A percentile compares a stretch with the other conserved stretches of the same genome.
These are phyloP conservation scores for Anodontia alba DNA, from an alignment of 2,888 invertebrate genomes.

Conservation along the genomic window DNA sequence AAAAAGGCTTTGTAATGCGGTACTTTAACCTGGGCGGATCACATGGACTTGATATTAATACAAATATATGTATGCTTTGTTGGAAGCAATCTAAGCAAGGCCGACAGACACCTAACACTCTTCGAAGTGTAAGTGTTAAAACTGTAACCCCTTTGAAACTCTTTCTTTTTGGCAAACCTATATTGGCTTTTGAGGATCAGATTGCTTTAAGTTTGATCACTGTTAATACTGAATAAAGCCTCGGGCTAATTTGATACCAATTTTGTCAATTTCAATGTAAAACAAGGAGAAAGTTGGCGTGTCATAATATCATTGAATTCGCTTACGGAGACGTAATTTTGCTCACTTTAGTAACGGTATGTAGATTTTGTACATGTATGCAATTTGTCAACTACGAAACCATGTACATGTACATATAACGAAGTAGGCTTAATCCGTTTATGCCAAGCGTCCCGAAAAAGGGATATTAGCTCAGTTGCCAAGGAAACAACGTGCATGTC, in stretches of 20 bases:
- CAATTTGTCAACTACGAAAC: too few species aligned
- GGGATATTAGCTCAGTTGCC: too few species aligned
- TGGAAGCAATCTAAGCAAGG: neutral
- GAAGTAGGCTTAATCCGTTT: too few species aligned
- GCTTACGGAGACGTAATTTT: too few species aligned
- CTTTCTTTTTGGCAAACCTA: neutral
- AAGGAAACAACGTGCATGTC: too few species aligned
- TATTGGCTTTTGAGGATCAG: neutral
- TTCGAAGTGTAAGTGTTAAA: slow-evolving; percentile 6
- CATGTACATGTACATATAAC: too few species aligned
- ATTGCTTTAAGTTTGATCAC: neutral
- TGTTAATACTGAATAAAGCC: neutral
- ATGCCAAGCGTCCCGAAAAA: too few species aligned
- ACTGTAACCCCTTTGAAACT: neutral
- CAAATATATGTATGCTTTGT: neutral
- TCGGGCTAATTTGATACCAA: neutral
- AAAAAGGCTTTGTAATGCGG: too few species aligned
- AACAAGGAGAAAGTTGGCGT: neutral
- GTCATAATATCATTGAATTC: too few species aligned
- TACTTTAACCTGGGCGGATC: neutral
- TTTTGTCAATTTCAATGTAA: slow-evolving; percentile 15
- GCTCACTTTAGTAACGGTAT: too few species aligned
- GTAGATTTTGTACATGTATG: too few species aligned
- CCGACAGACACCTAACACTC: neutral
- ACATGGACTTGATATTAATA: neutral